phyloP scores from a whole-genome alignment of 2,888 invertebrate genomes.

The Lumbricus terrestris region DNA sequence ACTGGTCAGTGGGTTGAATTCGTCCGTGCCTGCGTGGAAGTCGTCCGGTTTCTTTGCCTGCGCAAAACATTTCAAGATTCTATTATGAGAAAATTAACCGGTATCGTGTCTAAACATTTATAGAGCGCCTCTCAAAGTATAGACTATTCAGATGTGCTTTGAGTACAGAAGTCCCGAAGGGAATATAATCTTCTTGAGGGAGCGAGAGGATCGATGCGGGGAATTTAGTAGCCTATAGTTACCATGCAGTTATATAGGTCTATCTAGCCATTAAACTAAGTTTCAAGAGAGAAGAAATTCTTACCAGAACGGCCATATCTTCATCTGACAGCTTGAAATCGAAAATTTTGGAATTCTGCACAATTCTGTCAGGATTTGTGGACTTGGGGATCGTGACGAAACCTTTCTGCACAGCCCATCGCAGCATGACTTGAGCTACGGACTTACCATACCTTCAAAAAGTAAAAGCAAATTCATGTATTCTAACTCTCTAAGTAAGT shows the following conservation, averaged over 20 bases:
- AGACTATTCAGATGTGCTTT: too few species aligned
- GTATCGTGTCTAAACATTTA: too few species aligned
- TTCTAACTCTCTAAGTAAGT: too few species aligned
- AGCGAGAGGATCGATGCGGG: too few species aligned
- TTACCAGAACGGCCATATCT: conserved; percentile 40
- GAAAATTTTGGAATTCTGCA: conserved; percentile 45
- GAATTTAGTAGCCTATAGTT: too few species aligned
- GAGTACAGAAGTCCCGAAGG: too few species aligned
- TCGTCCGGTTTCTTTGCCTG: neutral
- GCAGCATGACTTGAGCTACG: conserved; percentile 43
- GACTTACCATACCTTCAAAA: conserved; percentile 42
- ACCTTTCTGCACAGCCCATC: conserved; percentile 47
- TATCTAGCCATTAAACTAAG: neutral
- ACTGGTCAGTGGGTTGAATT: neutral
- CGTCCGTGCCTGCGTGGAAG: neutral
- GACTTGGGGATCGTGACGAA: conserved; percentile 49
- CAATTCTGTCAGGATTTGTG: conserved; percentile 38
- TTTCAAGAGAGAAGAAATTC: neutral
- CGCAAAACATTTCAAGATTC: neutral
- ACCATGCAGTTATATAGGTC: too few species aligned
- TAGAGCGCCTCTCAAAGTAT: too few species aligned
- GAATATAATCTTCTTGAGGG: too few species aligned
- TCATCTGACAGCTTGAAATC: conserved; percentile 43
- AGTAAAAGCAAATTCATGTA: neutral
- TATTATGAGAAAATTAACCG: neutral